A percentile compares a stretch with the other conserved stretches of the same genome.
Conservation (phyloP, 2,888 invertebrate genomes). For the Tigriopus californicus region DNA sequence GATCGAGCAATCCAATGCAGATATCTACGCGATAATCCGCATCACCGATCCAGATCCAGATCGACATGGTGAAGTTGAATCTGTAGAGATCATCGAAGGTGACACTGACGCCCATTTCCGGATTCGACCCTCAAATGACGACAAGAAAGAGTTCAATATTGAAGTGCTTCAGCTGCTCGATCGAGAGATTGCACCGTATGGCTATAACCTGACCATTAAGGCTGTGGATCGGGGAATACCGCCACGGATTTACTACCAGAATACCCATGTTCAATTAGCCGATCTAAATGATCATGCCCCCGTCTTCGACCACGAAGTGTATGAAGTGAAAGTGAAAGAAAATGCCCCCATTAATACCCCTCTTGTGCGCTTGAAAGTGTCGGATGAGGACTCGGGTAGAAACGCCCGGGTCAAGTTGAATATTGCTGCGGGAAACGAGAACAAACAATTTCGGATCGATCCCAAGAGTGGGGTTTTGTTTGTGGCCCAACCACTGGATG, state of each 20-base stretch:
- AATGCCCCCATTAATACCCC: conserved; percentile 73
- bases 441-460: conserved; percentile 67
- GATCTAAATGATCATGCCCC: conserved; percentile 71
- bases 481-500: conserved; percentile 59
- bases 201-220: conserved; percentile 67
- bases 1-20: conserved; percentile 54
- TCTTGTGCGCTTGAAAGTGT: conserved; percentile 64
- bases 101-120: conserved; percentile 76
- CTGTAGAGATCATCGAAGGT: conserved; percentile 65
- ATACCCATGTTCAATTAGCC: conserved; percentile 55
- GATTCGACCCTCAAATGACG: conserved; percentile 37
- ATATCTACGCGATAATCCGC: conserved; percentile 71
- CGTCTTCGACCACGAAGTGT: conserved; percentile 52
- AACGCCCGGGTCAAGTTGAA: conserved; percentile 67
- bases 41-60: conserved; percentile 67
- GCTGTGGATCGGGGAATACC: conserved; percentile 68
- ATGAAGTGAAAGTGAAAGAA: conserved; percentile 70
- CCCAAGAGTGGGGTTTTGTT: conserved; percentile 73
- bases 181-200: conserved; percentile 53
- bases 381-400: conserved; percentile 60
- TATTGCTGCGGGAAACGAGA: conserved; percentile 79
- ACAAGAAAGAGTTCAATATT: conserved; percentile 38
- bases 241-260: conserved; percentile 53
- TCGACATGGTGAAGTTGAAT: conserved; percentile 59
- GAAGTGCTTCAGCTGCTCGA: conserved; percentile 55